Base-by-base conservation (phyloP, 2,888 invertebrate species). In the Melanostoma scalare region DNA sequence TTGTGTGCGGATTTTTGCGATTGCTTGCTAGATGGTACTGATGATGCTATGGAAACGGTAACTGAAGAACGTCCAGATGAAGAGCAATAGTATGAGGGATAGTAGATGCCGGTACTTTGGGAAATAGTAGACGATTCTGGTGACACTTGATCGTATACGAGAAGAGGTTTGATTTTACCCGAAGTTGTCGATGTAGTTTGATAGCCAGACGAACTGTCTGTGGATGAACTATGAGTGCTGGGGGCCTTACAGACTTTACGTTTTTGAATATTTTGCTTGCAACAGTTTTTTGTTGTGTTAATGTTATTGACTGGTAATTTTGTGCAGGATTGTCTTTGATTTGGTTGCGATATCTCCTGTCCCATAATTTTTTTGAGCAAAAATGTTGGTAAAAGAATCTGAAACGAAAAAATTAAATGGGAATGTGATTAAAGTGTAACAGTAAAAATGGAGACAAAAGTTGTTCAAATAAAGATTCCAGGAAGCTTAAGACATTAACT, bases 261-360 rank as follows among this genome's bases (percentile, higher is more conserved):
- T 58, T 74, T 79, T 46, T 46, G 52, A 63, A 76, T 85, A 50
- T 77, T 78, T 38, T 85, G 56, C 58, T 85, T 86, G 6, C 81
- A 74, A 44, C 58, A 73, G 82, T 71, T 81, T 77, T 79, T 85
- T 53, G 77, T 40, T 73, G 72, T 75, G 65, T 55, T 60, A 46
- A 36, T 52, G 9, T 58, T 68, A 38, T 55, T 72, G 58, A 50
- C 69, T 85, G 63, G 56, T 80, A 86, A 86, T 89, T 89, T 85
- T 88, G 89, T 88, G 89, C 87, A 85, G 85, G 87, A 84, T 85
- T 85, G 86, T 85, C 87, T 76, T 87, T 87, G 87, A 86, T 86
- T 87, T 87, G 91, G 90, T 74, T 91, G 89, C 81, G 91, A 91
- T 90, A 91, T 90, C 90, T 91, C 91, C 88, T 91, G 91, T 89